These are phyloP conservation scores for Noctua janthe DNA, from an alignment of 2,888 invertebrate genomes.

Conservation along the genomic window DNA sequence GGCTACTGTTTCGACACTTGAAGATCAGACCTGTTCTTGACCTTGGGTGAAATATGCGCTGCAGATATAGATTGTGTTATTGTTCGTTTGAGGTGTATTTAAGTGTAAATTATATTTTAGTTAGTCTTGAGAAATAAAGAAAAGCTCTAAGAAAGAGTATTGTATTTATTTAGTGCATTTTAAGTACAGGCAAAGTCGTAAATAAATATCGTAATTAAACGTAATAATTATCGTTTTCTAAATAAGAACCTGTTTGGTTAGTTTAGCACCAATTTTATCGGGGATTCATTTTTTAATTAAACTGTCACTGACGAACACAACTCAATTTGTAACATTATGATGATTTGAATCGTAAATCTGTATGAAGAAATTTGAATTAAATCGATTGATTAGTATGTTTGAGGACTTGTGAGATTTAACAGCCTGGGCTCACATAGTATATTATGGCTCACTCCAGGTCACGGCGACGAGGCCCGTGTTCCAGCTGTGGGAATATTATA, in stretches of 20 bases:
- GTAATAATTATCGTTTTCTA: no score
- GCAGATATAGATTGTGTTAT: background rate
- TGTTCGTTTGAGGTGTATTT: background rate
- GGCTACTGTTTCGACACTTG: slow-evolving; percentile 42
- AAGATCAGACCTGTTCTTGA: slow-evolving; percentile 17
- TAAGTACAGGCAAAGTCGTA: background rate
- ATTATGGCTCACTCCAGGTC: background rate
- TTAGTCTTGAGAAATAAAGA: background rate
- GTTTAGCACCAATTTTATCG: background rate
- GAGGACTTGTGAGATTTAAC: background rate
- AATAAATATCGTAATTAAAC: no score
- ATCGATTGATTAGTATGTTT: background rate
- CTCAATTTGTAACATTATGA: background rate
- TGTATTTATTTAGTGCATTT: background rate
- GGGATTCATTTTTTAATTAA: background rate
- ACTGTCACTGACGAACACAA: background rate
- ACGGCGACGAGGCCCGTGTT: background rate
- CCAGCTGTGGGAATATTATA: background rate
- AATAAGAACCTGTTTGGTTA: no score
- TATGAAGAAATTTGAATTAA: background rate
- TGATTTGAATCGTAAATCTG: background rate
- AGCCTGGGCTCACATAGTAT: background rate
- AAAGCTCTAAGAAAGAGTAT: background rate
- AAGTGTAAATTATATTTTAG: background rate
- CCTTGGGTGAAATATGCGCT: slow-evolving; percentile 47